Evolutionary conservation across 2,797 vertebrate genomes (phyloP), one percentile per base, ranked within the genome.

Genomic region (Eulemur albifrons): DNA sequence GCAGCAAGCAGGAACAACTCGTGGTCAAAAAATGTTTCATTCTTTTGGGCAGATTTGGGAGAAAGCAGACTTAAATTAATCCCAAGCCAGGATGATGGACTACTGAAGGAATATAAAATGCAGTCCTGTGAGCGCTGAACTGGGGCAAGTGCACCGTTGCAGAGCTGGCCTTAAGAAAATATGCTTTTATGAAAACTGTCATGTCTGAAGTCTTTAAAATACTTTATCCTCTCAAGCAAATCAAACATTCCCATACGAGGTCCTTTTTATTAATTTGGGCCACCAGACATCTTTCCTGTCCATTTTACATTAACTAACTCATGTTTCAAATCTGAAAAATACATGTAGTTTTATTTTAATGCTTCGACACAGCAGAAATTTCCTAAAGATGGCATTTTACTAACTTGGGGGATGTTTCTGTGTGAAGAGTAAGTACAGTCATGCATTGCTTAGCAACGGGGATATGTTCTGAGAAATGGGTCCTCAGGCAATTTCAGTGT

Each of bases 281-380:
- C 25, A 48, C 25, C 4, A 85, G 54, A 79, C 57, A 69, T 72
- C 73, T 76, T 82, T 91, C 25, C 82, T 83, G 9, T 3, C 21
- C 77, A 54, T 89, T 65, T 94, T 94, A 80, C 63, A 89, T 80
- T 70, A 88, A 92, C 48, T 76, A 92, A 76, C 9, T 86, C 63
- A 27, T 43, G 14, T 82, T 93, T 97, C 50, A 95, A 94, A 84
- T 95, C 67, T 88, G 67, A 90, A 95, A 96, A 90, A 88, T 38
- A 5, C 12, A 23, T 32, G 25, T n/a, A 5, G 30, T 92, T 96
- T 69, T 90, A 75, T 70, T 83, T 90, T 81, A 92, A 85, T 17
- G 3, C 18, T 89, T 95, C 3, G 0, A 21, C 72, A 82, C 0
- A 12, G 8, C 17, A 32, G 15, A 94, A 76, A 72, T 90, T 70